Evolutionary conservation across 23 tunicate genomes (phyloP), one percentile per base, ranked within the genome.

Genomic region (Ascidia mentula): DNA sequence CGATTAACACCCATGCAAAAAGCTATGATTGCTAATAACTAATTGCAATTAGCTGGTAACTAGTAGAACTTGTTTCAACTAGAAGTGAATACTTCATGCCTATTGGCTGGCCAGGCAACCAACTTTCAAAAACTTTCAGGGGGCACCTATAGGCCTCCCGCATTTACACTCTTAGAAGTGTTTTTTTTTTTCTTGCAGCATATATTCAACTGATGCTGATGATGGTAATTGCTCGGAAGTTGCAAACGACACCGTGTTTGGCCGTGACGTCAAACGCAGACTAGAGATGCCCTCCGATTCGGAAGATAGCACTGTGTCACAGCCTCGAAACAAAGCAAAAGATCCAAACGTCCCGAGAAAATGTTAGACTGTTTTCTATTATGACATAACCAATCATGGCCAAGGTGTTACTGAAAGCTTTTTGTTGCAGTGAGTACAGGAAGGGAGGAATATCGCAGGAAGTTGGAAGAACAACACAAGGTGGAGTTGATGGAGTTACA

Each of bases 271-370:
- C 26, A 85, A 82, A 36, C 87, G 97, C 31, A 72, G 74, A 33
- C 72, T 91, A 37, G 90, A 91, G 17, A 77, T 91, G 85, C 90
- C 85, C 13, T 91, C 97, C 1, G 97, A 91, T 69, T 91, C 90
- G 22, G 97, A 91, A 28, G 90, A 85, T 76, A 91, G 90, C 37
- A 78, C 82, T 5, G 30, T 79, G 0, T 59, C 84, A 0, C 65
- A 53, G 24, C 65, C 65, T 5, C 65, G 7, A 53, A 6, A 5
- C 13, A 53, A 53, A 9, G 1, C 13, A 9, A 53, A 53, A 53
- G 65, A 53, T 6, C 24, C 65, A 20, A 26, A 28, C 2, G 24
- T 3, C 24, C 18, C 34, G 28, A 74, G 20, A 71, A 71, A 34
- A 71, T 26, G 75, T 71, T 71, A 28, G 34, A 2, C 20, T 5